A percentile compares a stretch with the other conserved stretches of the same genome.
phyloP scores from a whole-genome alignment of 2,888 invertebrate species.

The Eristalis tenax region DNA sequence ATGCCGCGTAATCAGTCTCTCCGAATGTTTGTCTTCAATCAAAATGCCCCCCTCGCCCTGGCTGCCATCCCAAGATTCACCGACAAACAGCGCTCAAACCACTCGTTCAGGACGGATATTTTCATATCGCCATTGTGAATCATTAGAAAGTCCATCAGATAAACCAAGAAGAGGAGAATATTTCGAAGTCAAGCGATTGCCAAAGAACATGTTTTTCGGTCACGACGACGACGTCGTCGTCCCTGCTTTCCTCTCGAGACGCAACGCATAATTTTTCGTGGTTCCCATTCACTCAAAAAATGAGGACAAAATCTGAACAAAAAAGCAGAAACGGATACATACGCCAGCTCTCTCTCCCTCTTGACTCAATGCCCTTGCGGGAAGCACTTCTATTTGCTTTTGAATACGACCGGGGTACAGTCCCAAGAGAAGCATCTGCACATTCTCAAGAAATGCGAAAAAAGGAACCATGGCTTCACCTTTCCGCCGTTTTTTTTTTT shows the following conservation, averaged over 20 bases:
- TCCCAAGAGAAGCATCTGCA: constrained; percentile 28
- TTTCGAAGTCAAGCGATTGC: neutral
- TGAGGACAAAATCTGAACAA: neutral
- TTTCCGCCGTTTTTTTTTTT: neutral
- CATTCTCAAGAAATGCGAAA: constrained; percentile 23
- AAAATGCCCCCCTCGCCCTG: no score
- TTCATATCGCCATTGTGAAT: neutral
- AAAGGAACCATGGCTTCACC: constrained; percentile 12
- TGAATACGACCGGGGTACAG: neutral
- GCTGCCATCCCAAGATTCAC: no score
- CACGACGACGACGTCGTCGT: neutral
- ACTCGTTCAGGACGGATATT: neutral
- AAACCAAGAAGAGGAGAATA: neutral
- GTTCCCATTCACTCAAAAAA: neutral
- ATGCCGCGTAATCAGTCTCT: no score
- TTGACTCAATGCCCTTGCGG: neutral
- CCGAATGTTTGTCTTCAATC: no score
- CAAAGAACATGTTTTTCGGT: neutral
- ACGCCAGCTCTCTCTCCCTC: neutral
- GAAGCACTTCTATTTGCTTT: neutral
- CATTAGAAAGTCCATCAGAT: neutral
- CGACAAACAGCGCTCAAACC: no score
- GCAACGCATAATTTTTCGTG: neutral
- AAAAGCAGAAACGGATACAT: neutral
- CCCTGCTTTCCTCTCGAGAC: neutral